Conservation (phyloP, 2,797 vertebrate species). For the Scleropages formosus region DNA sequence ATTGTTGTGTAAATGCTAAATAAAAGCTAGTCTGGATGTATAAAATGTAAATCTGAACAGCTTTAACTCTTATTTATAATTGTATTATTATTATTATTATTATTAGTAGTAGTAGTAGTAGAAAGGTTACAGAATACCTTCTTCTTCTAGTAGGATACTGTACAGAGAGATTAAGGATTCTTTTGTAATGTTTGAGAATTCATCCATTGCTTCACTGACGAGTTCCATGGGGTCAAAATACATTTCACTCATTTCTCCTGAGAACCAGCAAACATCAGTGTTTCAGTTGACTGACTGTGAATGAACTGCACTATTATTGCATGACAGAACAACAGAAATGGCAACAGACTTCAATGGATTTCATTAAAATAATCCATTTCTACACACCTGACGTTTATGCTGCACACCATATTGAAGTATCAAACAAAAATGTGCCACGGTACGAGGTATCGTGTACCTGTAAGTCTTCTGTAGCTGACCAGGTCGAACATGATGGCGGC, state of each 20-base stretch:
- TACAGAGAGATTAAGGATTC: slow-evolving; percentile 75
- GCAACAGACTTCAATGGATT: too few species aligned
- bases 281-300: too few species aligned
- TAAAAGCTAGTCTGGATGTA: too few species aligned
- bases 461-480: slow-evolving; percentile 85
- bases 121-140: slow-evolving; percentile 68
- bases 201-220: slow-evolving; percentile 79
- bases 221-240: slow-evolving; percentile 82
- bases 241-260: slow-evolving; percentile 82
- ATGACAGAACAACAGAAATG: too few species aligned
- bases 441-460: slow-evolving; percentile 67
- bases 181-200: slow-evolving; percentile 74
- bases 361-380: too few species aligned
- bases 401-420: background rate
- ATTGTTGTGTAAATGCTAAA: too few species aligned
- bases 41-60: too few species aligned
- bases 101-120: too few species aligned
- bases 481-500: slow-evolving; percentile 95
- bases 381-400: background rate
- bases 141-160: slow-evolving; percentile 75
- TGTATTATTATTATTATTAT: too few species aligned
- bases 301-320: background rate
- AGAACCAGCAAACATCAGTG: slow-evolving; percentile 28
- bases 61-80: too few species aligned
- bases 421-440: too few species aligned